phyloP scores from a whole-genome alignment of 2,113 vertebrate genomes.

The Guaruba guarouba region DNA sequence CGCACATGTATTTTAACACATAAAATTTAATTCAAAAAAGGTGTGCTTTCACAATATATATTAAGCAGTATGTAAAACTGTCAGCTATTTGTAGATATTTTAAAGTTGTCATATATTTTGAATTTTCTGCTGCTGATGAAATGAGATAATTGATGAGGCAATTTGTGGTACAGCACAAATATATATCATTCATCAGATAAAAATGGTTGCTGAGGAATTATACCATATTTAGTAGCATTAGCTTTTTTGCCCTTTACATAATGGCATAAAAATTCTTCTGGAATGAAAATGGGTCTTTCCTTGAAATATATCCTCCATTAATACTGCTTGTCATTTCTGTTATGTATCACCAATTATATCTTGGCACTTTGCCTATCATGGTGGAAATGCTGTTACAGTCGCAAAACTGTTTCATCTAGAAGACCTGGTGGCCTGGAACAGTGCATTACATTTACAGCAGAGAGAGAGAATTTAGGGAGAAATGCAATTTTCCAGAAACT shows the following conservation, averaged over 20 bases:
- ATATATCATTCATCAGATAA: slow-evolving; percentile 33
- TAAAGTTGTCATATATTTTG: background rate
- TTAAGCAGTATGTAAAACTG: background rate
- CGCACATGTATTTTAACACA: background rate
- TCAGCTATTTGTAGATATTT: background rate
- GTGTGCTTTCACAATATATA: background rate
- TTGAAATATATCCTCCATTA: slow-evolving; percentile 45
- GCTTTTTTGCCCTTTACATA: slow-evolving; percentile 52
- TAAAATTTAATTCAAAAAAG: background rate
- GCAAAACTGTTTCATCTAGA: slow-evolving; percentile 24
- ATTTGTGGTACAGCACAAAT: slow-evolving; percentile 20
- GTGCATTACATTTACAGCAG: slow-evolving; percentile 32
- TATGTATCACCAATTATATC: slow-evolving; percentile 41
- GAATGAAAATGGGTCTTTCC: slow-evolving; percentile 7
- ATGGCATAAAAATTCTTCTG: slow-evolving; percentile 31
- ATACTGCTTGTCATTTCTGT: slow-evolving; percentile 26
- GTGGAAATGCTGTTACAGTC: background rate
- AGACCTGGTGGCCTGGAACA: slow-evolving; percentile 31
- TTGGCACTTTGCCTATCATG: slow-evolving; percentile 36
- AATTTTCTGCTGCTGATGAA: slow-evolving; percentile 21
- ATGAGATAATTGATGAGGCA: slow-evolving; percentile 37
- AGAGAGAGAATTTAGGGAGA: slow-evolving; percentile 36
- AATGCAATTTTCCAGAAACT: slow-evolving; percentile 62
- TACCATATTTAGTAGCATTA: slow-evolving; percentile 53
- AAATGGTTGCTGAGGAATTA: slow-evolving; percentile 36